A percentile compares a stretch with the other conserved stretches of the same genome.
Evolutionary conservation across 2,888 invertebrate species (phyloP).

Genomic region (Archips crataeganus): DNA sequence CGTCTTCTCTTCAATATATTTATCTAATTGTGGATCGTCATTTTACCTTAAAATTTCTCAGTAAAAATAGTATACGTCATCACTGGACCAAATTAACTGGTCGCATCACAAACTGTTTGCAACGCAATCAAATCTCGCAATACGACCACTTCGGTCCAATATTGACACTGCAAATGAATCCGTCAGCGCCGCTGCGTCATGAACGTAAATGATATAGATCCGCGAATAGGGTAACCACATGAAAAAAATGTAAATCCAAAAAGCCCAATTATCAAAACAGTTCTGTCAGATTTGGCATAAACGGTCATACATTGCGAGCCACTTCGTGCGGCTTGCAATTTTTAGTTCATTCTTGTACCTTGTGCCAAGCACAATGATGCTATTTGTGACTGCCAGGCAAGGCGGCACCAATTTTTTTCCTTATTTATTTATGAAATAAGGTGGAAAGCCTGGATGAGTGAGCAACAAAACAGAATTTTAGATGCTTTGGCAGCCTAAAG

Average conservation of each 20-base stretch:
- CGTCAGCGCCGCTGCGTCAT: conserved; percentile 38
- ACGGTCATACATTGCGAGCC: too few species aligned
- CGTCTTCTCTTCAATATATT: not conserved
- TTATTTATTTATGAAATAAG: too few species aligned
- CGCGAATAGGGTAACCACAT: conserved; percentile 5
- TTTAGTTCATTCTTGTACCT: too few species aligned
- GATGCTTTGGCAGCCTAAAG: too few species aligned
- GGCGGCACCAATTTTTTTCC: too few species aligned
- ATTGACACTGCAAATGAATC: conserved; percentile 58
- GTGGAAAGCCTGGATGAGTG: too few species aligned
- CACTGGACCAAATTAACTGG: conserved; percentile 25
- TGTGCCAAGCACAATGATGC: too few species aligned
- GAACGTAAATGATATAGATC: conserved; percentile 32
- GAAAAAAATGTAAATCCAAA: not conserved
- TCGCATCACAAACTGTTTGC: conserved; percentile 45
- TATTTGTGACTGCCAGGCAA: too few species aligned
- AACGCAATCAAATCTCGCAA: conserved; percentile 50
- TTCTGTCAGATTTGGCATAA: too few species aligned
- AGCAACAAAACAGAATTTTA: too few species aligned
- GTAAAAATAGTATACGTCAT: conserved; percentile 1
- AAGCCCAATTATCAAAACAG: too few species aligned
- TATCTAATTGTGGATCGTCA: not conserved
- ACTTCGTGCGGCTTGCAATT: too few species aligned
- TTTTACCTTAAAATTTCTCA: not conserved
- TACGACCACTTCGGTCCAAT: conserved; percentile 50